phyloP scores from a whole-genome alignment of 2,113 vertebrate genomes.

The Vicugna pacos region DNA sequence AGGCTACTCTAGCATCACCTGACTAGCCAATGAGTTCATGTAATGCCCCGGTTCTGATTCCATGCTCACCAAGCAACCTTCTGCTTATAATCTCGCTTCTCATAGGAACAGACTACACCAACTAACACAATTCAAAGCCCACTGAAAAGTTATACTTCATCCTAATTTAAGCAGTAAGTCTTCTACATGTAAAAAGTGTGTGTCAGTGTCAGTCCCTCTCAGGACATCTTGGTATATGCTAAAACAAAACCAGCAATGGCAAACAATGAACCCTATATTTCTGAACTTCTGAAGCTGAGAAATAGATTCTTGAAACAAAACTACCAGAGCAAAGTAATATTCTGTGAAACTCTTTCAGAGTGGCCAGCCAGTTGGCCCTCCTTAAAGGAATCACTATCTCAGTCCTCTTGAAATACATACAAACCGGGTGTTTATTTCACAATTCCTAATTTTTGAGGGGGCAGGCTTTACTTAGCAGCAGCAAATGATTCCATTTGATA shows the following conservation, averaged over 20 bases:
- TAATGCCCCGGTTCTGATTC: neutral
- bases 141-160: neutral
- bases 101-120: neutral
- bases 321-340: neutral
- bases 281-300: slow-evolving; percentile 24
- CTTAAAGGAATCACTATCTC: neutral
- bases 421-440: neutral
- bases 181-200: neutral
- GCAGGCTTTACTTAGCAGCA: neutral
- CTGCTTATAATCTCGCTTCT: neutral
- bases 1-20: neutral
- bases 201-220: neutral
- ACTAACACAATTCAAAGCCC: slow-evolving; percentile 44
- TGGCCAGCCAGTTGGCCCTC: neutral
- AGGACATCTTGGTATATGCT: neutral
- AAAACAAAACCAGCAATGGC: slow-evolving; percentile 36
- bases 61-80: neutral
- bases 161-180: slow-evolving; percentile 15
- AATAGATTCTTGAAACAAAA: neutral
- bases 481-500: slow-evolving; percentile 5
- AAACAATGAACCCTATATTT: neutral
- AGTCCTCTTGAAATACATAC: neutral
- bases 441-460: slow-evolving; percentile 22
- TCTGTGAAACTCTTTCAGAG: neutral
- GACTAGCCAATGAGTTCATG: neutral